phyloP scores from a whole-genome alignment of 2,797 vertebrate genomes.

The Darevskia nairensis region DNA sequence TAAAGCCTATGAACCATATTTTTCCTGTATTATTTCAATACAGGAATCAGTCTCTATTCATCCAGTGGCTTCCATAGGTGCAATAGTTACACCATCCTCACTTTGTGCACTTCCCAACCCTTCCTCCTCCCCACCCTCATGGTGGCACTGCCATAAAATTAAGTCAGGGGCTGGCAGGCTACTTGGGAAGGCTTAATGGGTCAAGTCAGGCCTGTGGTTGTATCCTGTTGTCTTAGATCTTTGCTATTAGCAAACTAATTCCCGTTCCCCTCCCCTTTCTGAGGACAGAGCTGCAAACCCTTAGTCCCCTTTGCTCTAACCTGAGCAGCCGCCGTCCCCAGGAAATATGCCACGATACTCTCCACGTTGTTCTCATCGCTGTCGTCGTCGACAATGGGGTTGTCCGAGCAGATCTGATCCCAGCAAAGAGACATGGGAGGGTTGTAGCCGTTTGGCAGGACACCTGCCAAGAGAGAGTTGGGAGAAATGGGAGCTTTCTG shows the following conservation, averaged over 20 bases:
- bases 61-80: too few relatives aligned
- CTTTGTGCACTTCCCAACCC: too few relatives aligned
- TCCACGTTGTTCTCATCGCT: conserved; percentile 90
- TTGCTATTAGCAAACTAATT: not conserved
- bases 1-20: too few relatives aligned
- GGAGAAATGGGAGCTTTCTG: not conserved
- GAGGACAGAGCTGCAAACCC: not conserved
- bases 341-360: conserved; percentile 79
- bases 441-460: conserved; percentile 90
- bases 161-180: not conserved
- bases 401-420: conserved; percentile 87
- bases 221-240: not conserved
- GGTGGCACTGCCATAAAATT: not conserved
- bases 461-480: conserved; percentile 74
- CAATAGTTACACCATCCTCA: too few relatives aligned
- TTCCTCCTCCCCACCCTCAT: not conserved
- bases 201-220: not conserved
- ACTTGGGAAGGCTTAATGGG: not conserved
- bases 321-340: conserved; percentile 76
- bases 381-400: conserved; percentile 85
- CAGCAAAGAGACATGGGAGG: conserved; percentile 89
- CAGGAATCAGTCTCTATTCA: too few relatives aligned
- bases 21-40: too few relatives aligned
- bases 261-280: not conserved
- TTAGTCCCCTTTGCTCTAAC: conserved; percentile 56